phyloP scores from a whole-genome alignment of 2,888 invertebrate species.

The Orgyia antiqua region DNA sequence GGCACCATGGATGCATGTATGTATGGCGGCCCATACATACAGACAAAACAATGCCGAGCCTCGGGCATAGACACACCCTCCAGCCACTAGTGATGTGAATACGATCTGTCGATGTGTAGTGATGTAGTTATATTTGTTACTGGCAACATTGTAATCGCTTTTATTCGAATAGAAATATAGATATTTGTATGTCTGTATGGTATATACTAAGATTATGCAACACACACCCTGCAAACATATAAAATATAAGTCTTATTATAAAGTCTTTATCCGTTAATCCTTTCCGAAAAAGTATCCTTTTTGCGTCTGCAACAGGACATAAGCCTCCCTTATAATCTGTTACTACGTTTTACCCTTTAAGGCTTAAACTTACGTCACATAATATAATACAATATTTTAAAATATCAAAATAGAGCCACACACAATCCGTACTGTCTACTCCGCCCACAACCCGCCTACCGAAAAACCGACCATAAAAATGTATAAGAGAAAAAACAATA shows the following conservation, averaged over 20 bases:
- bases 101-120: constrained; percentile 18
- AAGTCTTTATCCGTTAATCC: no score
- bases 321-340: no score
- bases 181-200: no score
- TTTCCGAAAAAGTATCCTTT: no score
- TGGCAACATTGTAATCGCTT: no score
- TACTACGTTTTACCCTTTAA: no score
- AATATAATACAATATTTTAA: constrained; percentile 6
- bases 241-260: no score
- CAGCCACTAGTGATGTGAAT: constrained; percentile 46
- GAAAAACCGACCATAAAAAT: constrained; percentile 63
- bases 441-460: constrained; percentile 71
- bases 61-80: constrained; percentile 67
- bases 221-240: no score
- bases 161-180: no score
- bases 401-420: constrained; percentile 36
- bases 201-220: no score
- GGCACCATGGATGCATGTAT: constrained; percentile 14
- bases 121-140: no score
- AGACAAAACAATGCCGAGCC: constrained; percentile 70
- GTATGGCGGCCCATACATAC: constrained; percentile 61
- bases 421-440: constrained; percentile 28
- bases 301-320: no score
- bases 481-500: constrained; percentile 63
- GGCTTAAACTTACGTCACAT: constrained; percentile 9